These are phyloP conservation scores for Liodrosophila aerea DNA, from an alignment of 2,888 invertebrate species.

Conservation along the genomic window DNA sequence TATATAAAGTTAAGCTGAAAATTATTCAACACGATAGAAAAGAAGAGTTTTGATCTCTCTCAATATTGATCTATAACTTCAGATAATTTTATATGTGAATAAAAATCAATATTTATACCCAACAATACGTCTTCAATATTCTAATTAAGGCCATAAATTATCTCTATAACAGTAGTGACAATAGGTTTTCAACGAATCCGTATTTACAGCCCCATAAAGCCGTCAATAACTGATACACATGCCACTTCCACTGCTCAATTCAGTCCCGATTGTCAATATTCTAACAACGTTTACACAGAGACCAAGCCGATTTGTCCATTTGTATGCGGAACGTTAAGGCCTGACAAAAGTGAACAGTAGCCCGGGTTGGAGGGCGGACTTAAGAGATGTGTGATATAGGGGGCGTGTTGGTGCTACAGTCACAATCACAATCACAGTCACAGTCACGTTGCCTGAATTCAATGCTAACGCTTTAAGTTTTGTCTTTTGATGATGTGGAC, in stretches of 20 bases:
- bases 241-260: conserved; percentile 1
- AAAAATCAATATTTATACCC: too few relatives aligned
- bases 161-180: too few relatives aligned
- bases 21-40: too few relatives aligned
- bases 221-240: conserved; percentile 2
- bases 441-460: conserved; percentile 31
- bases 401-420: conserved; percentile 16
- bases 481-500: conserved; percentile 42
- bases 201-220: background rate
- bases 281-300: conserved; percentile 28
- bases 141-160: background rate
- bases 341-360: conserved; percentile 50
- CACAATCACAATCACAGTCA: too few relatives aligned
- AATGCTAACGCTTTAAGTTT: conserved; percentile 17
- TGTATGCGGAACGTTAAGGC: conserved; percentile 53
- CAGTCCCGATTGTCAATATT: conserved; percentile 28
- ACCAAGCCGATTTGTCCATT: conserved; percentile 37
- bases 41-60: too few relatives aligned
- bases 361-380: conserved; percentile 6
- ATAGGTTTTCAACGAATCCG: conserved; percentile 4
- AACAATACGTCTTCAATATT: too few relatives aligned
- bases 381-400: background rate
- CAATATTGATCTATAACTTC: too few relatives aligned
- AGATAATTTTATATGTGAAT: too few relatives aligned
- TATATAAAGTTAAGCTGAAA: too few relatives aligned